Percentiles rank a stretch among this genome's conserved stretches.
Conservation (phyloP, 35 echinoderm and acorn worm genomes). For the Heliocidaris erythrogramma region DNA sequence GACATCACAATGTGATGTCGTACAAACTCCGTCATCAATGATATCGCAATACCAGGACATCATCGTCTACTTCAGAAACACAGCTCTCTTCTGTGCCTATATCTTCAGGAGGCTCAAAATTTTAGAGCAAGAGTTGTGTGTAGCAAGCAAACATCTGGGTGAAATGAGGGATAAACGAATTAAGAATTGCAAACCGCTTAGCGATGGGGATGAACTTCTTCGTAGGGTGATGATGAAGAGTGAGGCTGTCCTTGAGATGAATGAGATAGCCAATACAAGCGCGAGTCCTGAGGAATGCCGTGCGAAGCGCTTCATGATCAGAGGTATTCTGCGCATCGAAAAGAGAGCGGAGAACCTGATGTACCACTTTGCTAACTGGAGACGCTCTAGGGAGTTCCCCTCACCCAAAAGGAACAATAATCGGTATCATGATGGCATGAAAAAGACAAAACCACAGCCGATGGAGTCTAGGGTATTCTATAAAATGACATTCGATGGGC, state of each 20-base stretch:
- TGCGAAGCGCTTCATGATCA: slow-evolving; percentile 29
- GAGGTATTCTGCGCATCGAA: not conserved
- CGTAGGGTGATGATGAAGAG: slow-evolving; percentile 22
- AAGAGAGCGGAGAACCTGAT: slow-evolving; percentile 11
- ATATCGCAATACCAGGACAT: slow-evolving; percentile 10
- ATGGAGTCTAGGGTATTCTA: not conserved
- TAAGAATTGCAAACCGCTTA: not conserved
- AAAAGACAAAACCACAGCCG: not conserved
- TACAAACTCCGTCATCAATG: not conserved
- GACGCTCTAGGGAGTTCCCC: not conserved
- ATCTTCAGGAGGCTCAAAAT: slow-evolving; percentile 7
- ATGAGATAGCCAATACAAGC: not conserved
- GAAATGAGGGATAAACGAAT: slow-evolving; percentile 24
- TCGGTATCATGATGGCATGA: not conserved
- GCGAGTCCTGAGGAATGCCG: slow-evolving; percentile 20
- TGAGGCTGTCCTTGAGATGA: not conserved
- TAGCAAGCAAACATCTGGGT: not conserved
- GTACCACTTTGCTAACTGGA: not conserved
- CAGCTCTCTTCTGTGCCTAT: not conserved
- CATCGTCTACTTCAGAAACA: not conserved
- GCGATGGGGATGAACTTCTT: slow-evolving; percentile 7
- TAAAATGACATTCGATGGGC: not conserved
- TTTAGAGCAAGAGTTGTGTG: not conserved
- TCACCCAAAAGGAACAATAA: not conserved
- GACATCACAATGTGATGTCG: not conserved